A percentile compares a stretch with the other conserved stretches of the same genome.
These are phyloP conservation scores for Ceratosolen fusciceps DNA, from an alignment of 1,140 invertebrate species.

Conservation along the genomic window DNA sequence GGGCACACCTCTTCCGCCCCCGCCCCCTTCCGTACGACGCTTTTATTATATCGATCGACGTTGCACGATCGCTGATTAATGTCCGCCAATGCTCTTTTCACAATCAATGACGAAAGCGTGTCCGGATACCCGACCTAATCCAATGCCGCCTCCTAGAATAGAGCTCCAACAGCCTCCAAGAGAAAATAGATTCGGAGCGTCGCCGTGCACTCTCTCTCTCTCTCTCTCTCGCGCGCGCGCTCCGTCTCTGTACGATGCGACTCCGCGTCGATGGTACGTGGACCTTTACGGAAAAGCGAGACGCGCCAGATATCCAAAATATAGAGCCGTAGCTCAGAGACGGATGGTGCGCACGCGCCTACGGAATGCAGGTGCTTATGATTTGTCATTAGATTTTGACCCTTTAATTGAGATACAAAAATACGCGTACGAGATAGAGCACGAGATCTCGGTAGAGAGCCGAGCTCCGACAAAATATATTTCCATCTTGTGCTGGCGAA, in stretches of 20 bases:
- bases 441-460: not conserved
- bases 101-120: not conserved
- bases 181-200: slow-evolving; percentile 22
- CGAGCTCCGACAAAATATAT: not conserved
- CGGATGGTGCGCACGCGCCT: not conserved
- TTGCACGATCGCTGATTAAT: not conserved
- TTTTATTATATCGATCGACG: slow-evolving; percentile 23
- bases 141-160: slow-evolving; percentile 24
- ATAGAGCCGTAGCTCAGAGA: no score
- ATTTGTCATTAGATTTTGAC: slow-evolving; percentile 38
- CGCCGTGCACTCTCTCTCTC: no score
- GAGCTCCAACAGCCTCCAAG: not conserved
- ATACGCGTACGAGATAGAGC: not conserved
- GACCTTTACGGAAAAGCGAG: not conserved
- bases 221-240: no score
- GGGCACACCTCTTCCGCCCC: not conserved
- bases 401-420: slow-evolving; percentile 38
- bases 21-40: not conserved
- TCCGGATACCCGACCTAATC: not conserved
- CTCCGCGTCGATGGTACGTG: not conserved
- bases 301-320: no score
- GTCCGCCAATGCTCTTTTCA: not conserved
- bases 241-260: no score
- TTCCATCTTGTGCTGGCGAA: not conserved
- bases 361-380: slow-evolving; percentile 32